A percentile compares a stretch with the other conserved stretches of the same genome.
Conservation (phyloP, 2,113 vertebrate species). For the Notothenia rossii region DNA sequence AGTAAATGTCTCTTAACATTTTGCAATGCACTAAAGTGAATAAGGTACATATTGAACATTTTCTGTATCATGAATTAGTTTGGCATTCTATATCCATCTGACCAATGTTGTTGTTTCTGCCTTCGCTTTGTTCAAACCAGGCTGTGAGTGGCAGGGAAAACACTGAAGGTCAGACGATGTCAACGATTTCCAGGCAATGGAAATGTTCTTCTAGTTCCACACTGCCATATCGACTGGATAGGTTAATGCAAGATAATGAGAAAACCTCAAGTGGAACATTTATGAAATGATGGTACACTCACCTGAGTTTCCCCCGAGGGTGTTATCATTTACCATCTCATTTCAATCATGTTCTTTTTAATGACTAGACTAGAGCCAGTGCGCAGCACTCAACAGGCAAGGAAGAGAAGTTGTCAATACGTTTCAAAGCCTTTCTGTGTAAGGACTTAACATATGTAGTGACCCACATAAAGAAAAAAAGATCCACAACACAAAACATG, state of each 20-base stretch:
- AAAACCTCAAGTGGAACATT: constrained; percentile 78
- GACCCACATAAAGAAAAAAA: constrained; percentile 12
- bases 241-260: constrained; percentile 77
- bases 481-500: constrained; percentile 11
- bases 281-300: constrained; percentile 66
- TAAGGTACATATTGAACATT: background rate
- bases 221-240: constrained; percentile 40
- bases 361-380: constrained; percentile 39
- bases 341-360: constrained; percentile 71
- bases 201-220: constrained; percentile 48
- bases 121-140: background rate
- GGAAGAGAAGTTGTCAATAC: constrained; percentile 2
- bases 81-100: background rate
- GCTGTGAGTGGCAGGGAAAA: background rate
- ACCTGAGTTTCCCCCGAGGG: constrained; percentile 59
- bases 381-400: background rate
- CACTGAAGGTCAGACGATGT: constrained; percentile 29
- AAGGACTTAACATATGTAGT: constrained; percentile 19
- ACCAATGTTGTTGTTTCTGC: background rate
- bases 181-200: constrained; percentile 28
- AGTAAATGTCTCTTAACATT: background rate
- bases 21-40: background rate
- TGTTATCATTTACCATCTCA: constrained; percentile 59
- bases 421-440: constrained; percentile 14
- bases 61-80: background rate